Evolutionary conservation across 2,797 vertebrate genomes (phyloP).

Genomic region (Crypturellus tataupa): DNA sequence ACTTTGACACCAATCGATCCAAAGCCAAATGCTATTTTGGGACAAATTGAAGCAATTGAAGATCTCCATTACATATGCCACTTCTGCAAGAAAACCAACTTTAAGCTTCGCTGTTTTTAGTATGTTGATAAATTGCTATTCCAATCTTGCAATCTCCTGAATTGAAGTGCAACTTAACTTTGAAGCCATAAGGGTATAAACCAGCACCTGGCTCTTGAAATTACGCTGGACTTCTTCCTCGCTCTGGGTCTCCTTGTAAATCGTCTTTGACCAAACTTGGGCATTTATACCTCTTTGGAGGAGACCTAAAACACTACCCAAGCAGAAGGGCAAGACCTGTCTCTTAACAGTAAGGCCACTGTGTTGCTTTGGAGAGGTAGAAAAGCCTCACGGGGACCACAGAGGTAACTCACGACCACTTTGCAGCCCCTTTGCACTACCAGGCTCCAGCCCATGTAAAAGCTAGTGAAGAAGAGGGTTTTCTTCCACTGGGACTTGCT

Average conservation of each 20-base stretch:
- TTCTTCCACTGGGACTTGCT: not conserved
- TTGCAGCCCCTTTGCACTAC: not conserved
- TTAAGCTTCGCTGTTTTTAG: constrained; percentile 42
- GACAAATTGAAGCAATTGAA: not conserved
- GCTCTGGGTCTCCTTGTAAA: not conserved
- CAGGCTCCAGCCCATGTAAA: not conserved
- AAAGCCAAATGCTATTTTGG: constrained; percentile 5
- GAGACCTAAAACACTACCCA: not conserved
- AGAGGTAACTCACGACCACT: not conserved
- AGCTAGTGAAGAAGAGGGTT: not conserved
- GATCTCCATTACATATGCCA: not conserved
- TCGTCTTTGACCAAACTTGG: not conserved
- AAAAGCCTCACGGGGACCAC: not conserved
- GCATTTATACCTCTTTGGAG: not conserved
- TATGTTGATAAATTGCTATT: constrained; percentile 30
- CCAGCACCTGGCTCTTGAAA: constrained; percentile 30
- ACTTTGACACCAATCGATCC: not conserved
- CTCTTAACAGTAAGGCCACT: not conserved
- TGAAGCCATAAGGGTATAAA: constrained; percentile 78
- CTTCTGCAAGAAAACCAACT: constrained; percentile 28
- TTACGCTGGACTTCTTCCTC: constrained; percentile 28
- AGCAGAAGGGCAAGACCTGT: not conserved
- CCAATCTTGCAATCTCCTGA: not conserved
- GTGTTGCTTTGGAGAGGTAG: no score
- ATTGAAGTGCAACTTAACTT: constrained; percentile 70